A percentile compares a stretch with the other conserved stretches of the same genome.
These are phyloP conservation scores for Drosophila sordidula DNA, from an alignment of 2,888 invertebrate genomes.

Conservation along the genomic window DNA sequence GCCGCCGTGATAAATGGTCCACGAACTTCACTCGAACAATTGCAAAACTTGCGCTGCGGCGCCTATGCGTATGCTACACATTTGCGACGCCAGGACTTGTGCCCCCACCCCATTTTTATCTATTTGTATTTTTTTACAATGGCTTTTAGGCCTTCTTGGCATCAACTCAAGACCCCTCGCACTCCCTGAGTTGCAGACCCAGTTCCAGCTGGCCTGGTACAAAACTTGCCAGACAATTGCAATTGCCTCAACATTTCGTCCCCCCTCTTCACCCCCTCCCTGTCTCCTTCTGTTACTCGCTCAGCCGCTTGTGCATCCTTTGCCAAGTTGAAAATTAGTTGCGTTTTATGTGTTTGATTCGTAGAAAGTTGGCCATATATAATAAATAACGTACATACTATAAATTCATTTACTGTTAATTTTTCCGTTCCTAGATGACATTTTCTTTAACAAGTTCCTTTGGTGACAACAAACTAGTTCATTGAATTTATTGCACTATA, in stretches of 20 bases:
- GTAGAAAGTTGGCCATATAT: constrained; percentile 34
- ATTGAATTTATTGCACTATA: neutral
- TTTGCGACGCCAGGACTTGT: constrained; percentile 21
- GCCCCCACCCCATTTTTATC: neutral
- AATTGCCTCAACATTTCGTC: constrained; percentile 29
- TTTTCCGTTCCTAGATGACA: constrained; percentile 2
- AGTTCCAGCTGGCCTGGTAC: constrained; percentile 39
- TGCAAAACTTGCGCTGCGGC: constrained; percentile 46
- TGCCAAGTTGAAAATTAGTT: constrained; percentile 57
- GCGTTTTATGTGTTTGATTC: constrained; percentile 50
- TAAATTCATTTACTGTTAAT: constrained; percentile 20
- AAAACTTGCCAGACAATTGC: constrained; percentile 56
- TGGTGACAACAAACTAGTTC: constrained; percentile 1
- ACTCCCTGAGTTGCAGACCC: constrained; percentile 15
- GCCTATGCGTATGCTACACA: constrained; percentile 61
- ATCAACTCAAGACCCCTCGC: constrained; percentile 36
- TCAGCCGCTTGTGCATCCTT: constrained; percentile 3
- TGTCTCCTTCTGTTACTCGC: neutral
- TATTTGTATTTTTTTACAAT: neutral
- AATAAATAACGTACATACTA: constrained; percentile 6
- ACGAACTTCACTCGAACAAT: constrained; percentile 53
- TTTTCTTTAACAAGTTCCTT: neutral
- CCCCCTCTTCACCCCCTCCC: neutral
- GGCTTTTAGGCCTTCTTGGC: constrained; percentile 54
- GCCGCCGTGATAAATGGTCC: constrained; percentile 42